Percentiles rank a stretch among this genome's conserved stretches.
phyloP scores from a whole-genome alignment of 2,113 vertebrate species.

The Burhinus bistriatus region DNA sequence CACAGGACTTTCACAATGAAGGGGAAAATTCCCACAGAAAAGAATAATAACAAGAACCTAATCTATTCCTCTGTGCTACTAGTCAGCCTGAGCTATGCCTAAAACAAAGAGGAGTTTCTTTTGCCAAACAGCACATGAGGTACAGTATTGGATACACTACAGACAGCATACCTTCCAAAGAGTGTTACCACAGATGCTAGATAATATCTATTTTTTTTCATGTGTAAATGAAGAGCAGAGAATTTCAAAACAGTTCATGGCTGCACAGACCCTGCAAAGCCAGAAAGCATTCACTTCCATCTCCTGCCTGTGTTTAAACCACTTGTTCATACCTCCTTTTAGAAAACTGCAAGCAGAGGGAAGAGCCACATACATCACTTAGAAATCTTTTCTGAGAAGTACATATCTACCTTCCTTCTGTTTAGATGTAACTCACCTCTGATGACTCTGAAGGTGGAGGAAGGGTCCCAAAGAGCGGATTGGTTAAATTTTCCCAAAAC shows the following conservation, averaged over 20 bases:
- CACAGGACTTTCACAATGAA: neutral
- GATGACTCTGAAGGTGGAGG: constrained; percentile 86
- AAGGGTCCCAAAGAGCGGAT: constrained; percentile 88
- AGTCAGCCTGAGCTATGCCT: neutral
- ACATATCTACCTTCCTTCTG: neutral
- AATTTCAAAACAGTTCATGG: neutral
- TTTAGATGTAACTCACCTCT: constrained; percentile 77
- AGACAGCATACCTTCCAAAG: neutral
- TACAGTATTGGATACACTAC: accelerated
- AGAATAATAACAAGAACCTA: neutral
- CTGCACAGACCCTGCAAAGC: neutral
- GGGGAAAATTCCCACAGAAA: neutral
- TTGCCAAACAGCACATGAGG: neutral
- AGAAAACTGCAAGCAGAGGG: neutral
- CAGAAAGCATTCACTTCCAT: neutral
- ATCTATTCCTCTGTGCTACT: neutral
- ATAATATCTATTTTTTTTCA: neutral
- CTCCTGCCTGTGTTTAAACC: neutral
- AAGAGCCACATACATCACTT: neutral
- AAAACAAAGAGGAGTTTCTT: neutral
- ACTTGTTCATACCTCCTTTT: neutral
- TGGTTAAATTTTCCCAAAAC: constrained; percentile 96
- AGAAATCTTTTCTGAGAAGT: neutral
- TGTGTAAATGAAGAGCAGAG: neutral
- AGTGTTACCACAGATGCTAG: neutral